These are phyloP conservation scores for Leptopilina myrica DNA, from an alignment of 2,888 invertebrate genomes.

Conservation along the genomic window DNA sequence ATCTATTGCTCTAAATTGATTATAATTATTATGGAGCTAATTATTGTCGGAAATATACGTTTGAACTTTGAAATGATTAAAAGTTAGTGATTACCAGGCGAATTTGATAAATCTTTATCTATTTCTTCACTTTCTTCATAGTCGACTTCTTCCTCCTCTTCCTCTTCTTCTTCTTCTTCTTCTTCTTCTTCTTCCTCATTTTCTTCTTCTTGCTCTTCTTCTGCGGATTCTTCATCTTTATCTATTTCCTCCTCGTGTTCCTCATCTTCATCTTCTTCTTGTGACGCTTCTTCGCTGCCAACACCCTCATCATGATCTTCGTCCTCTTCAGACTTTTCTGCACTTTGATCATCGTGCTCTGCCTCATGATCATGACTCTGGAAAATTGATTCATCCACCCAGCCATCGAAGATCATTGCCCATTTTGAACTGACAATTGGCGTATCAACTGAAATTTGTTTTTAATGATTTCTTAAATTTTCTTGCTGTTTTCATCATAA, in stretches of 20 bases:
- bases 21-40: no score
- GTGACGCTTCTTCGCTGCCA: conserved; percentile 56
- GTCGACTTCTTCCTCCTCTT: conserved; percentile 67
- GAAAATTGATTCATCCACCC: conserved; percentile 82
- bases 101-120: conserved; percentile 42
- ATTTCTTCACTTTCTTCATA: conserved; percentile 49
- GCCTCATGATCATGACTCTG: conserved; percentile 64
- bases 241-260: conserved; percentile 71
- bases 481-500: no score
- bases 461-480: neutral
- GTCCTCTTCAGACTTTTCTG: conserved; percentile 76
- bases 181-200: conserved; percentile 70
- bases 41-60: no score
- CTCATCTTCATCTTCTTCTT: conserved; percentile 67
- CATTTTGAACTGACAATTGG: conserved; percentile 83
- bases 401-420: conserved; percentile 87
- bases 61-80: neutral
- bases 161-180: conserved; percentile 71
- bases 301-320: conserved; percentile 77
- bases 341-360: conserved; percentile 65
- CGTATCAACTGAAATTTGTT: conserved; percentile 78
- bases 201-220: conserved; percentile 70
- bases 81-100: conserved; percentile 1
- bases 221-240: conserved; percentile 66
- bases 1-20: no score